Evolutionary conservation across 1,140 invertebrate species (phyloP), one percentile per base, ranked within the genome.

Genomic region (Drosophila melanogaster): DNA sequence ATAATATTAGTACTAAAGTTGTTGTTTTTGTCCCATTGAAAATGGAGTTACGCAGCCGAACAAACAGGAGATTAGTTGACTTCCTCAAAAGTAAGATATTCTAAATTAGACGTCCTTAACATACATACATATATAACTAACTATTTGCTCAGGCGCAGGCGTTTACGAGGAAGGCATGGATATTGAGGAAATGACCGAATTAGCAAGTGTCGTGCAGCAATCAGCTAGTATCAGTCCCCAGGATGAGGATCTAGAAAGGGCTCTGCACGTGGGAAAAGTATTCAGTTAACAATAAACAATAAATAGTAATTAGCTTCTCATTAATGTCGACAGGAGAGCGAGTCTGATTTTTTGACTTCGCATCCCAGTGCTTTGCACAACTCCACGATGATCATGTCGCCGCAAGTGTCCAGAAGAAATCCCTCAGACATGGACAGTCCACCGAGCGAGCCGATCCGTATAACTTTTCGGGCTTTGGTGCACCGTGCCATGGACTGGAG

Each of bases 401-500:
- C 64, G 0, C 22, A 17, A 12, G 8, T 10, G n/a, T 7, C 38
- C 12, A 37, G 6, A 17, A 41, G 14, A 4, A 57, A 55, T 24
- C 50, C 49, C 5, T 2, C 5, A 3, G 26, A 53, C 3, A 67
- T 64, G 24, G 50, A 70, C 7, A 90, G 62, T 62, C 79, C 77
- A 0, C 51, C 41, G 10, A 54, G 11, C 6, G 19, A 43, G 0
- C 79, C 71, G n/a, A 49, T 60, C 5, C 60, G 37, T 0, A 6
- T 91, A 8, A 46, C 41, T 0, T 61, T 91, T 0, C 38, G 50
- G 30, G 87, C 83, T 8, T 2, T 54, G 12, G 87, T 90, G 11
- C 87, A 90, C 51, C 83, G 81, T 44, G 30, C 78, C 5, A 53
- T 74, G 1, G 56, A 90, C 50, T 90, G 89, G 89, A 89, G 74